Percentiles rank a stretch among this genome's conserved stretches.
Conservation (phyloP, 1,140 invertebrate species). For the Panulirus ornatus region DNA sequence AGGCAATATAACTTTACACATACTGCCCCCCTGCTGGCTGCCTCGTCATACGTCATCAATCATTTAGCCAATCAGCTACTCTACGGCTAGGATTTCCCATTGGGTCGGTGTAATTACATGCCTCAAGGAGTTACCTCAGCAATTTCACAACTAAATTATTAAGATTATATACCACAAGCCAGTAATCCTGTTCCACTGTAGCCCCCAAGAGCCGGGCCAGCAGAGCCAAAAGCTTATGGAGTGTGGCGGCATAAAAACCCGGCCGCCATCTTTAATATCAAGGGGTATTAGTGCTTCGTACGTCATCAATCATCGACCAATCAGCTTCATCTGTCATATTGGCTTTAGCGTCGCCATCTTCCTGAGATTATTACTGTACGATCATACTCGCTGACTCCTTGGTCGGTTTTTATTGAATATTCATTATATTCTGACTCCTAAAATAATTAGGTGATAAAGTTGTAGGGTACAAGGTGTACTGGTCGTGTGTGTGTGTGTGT, state of each 20-base stretch:
- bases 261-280: too few relatives aligned
- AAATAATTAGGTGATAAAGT: neutral
- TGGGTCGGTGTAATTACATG: slow-evolving; percentile 42
- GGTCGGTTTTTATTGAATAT: neutral
- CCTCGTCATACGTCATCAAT: slow-evolving; percentile 33
- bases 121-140: slow-evolving; percentile 35
- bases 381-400: neutral
- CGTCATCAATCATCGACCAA: slow-evolving; percentile 43
- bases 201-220: too few relatives aligned
- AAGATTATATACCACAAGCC: slow-evolving; percentile 23
- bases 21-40: neutral
- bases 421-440: neutral
- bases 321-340: slow-evolving; percentile 37
- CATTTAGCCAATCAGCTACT: slow-evolving; percentile 40
- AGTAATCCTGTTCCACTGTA: too few relatives aligned
- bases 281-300: neutral
- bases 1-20: neutral
- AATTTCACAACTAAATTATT: slow-evolving; percentile 49
- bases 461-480: too few relatives aligned
- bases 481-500: neutral
- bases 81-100: neutral
- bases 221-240: too few relatives aligned
- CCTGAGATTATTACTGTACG: neutral
- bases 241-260: too few relatives aligned
- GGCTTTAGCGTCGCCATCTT: slow-evolving; percentile 35